Percentiles rank a stretch among this genome's conserved stretches.
Conservation (phyloP, 1,140 invertebrate species). For the Nomia melanderi region DNA sequence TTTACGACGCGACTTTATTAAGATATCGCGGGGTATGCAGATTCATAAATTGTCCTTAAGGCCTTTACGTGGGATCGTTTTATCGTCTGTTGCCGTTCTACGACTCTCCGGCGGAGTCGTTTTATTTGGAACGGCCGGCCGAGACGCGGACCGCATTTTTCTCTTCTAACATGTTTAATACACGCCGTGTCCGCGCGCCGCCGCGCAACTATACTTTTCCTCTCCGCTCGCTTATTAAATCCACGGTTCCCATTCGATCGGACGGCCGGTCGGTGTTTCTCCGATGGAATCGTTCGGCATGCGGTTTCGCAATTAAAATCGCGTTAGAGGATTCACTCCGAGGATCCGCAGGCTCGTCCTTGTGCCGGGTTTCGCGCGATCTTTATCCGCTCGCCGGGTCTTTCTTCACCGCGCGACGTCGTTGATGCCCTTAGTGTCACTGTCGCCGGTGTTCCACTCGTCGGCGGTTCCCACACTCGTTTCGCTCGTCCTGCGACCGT, state of each 20-base stretch:
- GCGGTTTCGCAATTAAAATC: conserved; percentile 7
- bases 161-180: neutral
- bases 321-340: neutral
- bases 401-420: neutral
- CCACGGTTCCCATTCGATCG: neutral
- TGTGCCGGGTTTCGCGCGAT: neutral
- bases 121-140: neutral
- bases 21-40: conserved; percentile 22
- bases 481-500: conserved; percentile 16
- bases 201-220: too few relatives aligned
- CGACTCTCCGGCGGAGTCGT: neutral
- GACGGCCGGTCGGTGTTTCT: neutral
- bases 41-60: conserved; percentile 39
- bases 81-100: conserved; percentile 11
- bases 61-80: conserved; percentile 27
- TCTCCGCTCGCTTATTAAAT: too few relatives aligned
- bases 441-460: conserved; percentile 24
- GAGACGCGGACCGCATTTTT: neutral
- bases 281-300: too few relatives aligned
- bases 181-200: too few relatives aligned
- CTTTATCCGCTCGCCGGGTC: neutral
- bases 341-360: too few relatives aligned
- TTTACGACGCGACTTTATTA: conserved; percentile 53
- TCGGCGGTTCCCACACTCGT: conserved; percentile 56
- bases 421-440: conserved; percentile 54